Conservation (phyloP, 2,888 invertebrate species). For the Dicroscelio sp. region DNA sequence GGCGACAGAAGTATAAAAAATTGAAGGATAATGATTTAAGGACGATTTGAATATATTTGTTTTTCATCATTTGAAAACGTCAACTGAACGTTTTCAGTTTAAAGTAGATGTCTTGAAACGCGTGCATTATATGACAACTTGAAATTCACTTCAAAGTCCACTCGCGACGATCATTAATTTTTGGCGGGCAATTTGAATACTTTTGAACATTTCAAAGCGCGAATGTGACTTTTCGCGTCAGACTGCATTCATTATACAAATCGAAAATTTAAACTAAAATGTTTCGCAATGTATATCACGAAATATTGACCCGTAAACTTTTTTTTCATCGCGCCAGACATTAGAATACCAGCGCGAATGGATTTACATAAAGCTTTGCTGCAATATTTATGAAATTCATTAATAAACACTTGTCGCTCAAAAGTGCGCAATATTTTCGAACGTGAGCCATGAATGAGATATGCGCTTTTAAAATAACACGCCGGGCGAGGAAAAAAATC, state of each 20-base stretch:
- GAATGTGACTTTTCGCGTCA: constrained; percentile 1
- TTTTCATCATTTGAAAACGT: too few relatives aligned
- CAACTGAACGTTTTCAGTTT: too few relatives aligned
- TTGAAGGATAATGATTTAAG: too few relatives aligned
- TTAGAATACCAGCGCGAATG: constrained; percentile 34
- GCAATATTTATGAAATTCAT: constrained; percentile 51
- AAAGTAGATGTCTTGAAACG: too few relatives aligned
- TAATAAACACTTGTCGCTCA: constrained; percentile 41
- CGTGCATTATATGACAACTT: too few relatives aligned
- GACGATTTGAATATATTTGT: too few relatives aligned
- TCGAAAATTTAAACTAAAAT: not conserved
- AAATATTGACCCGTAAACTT: constrained; percentile 30
- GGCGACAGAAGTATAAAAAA: too few relatives aligned
- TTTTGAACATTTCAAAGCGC: too few relatives aligned
- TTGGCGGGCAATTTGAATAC: too few relatives aligned
- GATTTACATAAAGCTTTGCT: constrained; percentile 30
- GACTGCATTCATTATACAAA: not conserved
- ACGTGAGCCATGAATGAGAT: not conserved
- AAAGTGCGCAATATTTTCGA: constrained; percentile 35
- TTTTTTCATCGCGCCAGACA: not conserved
- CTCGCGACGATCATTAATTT: too few relatives aligned
- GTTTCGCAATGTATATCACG: not conserved
- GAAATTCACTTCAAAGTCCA: too few relatives aligned
- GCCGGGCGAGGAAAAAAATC: not conserved
- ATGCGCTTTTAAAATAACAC: constrained; percentile 4